These are phyloP conservation scores for Ploceus nigricollis DNA, from an alignment of 2,113 vertebrate species.

Conservation along the genomic window DNA sequence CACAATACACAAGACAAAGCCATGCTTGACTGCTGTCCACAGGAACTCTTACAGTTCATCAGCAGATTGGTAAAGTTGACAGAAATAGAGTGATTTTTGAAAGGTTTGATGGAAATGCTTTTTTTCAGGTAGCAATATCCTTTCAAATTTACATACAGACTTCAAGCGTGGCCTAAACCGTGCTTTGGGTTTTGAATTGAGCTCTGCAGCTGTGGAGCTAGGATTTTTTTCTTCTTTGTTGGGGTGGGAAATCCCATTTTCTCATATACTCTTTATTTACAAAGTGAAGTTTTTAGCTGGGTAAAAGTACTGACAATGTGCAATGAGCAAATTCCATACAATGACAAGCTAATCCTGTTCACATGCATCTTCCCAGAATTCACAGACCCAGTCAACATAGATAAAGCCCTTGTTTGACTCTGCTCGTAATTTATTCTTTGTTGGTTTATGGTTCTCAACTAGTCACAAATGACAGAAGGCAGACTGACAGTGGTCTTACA, in stretches of 20 bases:
- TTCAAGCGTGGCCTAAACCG: background rate
- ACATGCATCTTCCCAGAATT: background rate
- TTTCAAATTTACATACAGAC: background rate
- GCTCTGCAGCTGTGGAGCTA: background rate
- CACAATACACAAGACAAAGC: background rate
- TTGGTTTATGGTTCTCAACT: background rate
- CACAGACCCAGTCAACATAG: background rate
- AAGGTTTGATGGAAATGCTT: background rate
- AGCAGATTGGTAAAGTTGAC: background rate
- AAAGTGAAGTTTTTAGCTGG: background rate
- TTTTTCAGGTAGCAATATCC: background rate
- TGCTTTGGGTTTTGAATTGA: background rate
- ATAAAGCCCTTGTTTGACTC: slow-evolving; percentile 26
- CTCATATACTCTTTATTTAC: background rate
- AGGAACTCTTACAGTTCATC: background rate
- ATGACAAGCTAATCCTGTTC: slow-evolving; percentile 21
- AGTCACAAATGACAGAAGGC: background rate
- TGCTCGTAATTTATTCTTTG: background rate
- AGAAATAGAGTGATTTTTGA: slow-evolving; percentile 1
- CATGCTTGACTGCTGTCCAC: background rate
- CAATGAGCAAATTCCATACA: background rate
- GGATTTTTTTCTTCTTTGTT: background rate
- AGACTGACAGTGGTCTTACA: background rate
- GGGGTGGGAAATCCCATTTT: background rate
- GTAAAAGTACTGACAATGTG: background rate